phyloP scores from a whole-genome alignment of 2,888 invertebrate species.

The Epiblema foenella region DNA sequence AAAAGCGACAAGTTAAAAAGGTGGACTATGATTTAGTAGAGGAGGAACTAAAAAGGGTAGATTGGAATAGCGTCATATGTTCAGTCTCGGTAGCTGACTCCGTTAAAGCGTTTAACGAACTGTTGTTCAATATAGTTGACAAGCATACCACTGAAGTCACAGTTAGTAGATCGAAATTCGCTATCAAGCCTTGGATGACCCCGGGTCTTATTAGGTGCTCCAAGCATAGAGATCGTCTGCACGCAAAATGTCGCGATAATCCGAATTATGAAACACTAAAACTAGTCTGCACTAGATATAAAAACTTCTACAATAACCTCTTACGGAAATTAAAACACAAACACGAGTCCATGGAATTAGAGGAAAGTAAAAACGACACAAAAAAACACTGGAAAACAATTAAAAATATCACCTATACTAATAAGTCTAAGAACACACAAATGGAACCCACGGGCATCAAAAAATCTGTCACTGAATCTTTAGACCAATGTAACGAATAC shows the following conservation, averaged over 20 bases:
- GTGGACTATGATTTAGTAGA: neutral
- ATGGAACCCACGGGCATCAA: conserved; percentile 3
- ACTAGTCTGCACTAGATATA: conserved; percentile 44
- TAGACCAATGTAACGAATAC: conserved; percentile 19
- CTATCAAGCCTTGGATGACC: conserved; percentile 43
- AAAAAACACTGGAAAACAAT: conserved; percentile 46
- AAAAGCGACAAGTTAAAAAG: neutral
- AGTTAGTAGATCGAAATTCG: conserved; percentile 12
- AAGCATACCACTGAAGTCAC: neutral
- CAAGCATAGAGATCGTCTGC: conserved; percentile 38
- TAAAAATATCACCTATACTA: conserved; percentile 34
- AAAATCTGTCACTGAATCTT: neutral
- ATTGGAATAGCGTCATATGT: neutral
- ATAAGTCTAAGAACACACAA: conserved; percentile 2
- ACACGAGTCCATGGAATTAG: conserved; percentile 42
- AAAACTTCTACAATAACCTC: conserved; percentile 44
- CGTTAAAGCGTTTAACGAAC: neutral
- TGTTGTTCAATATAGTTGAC: neutral
- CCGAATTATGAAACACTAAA: conserved; percentile 43
- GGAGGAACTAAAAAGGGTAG: neutral
- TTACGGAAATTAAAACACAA: conserved; percentile 44
- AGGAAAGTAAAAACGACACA: conserved; percentile 34
- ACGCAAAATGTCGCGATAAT: conserved; percentile 33
- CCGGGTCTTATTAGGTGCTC: conserved; percentile 43
- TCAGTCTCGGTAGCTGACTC: neutral